Conservation (phyloP, 2,797 vertebrate species). For the Sylvilagus floridanus region DNA sequence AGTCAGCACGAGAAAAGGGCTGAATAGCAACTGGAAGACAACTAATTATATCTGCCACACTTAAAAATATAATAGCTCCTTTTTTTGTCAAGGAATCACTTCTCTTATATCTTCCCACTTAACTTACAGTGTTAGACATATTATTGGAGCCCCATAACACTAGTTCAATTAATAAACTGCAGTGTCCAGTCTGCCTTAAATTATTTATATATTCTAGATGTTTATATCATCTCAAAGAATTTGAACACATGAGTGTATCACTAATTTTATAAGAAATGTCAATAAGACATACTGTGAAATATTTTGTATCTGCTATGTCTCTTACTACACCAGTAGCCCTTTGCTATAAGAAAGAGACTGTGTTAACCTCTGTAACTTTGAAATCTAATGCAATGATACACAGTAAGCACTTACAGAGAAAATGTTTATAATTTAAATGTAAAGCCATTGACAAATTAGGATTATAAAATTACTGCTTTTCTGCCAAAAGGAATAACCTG, state of each 20-base stretch:
- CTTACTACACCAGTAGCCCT: background rate
- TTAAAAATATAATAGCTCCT: background rate
- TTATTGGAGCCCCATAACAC: background rate
- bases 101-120: background rate
- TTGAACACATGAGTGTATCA: background rate
- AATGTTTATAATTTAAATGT: background rate
- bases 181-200: background rate
- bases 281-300: background rate
- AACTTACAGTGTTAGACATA: background rate
- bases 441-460: constrained; percentile 21
- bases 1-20: background rate
- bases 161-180: background rate
- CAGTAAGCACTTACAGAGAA: constrained; percentile 10
- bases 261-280: background rate
- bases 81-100: background rate
- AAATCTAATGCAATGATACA: background rate
- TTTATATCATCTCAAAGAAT: background rate
- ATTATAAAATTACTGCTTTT: constrained; percentile 13
- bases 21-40: background rate
- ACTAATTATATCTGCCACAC: background rate
- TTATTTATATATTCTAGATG: background rate
- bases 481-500: background rate
- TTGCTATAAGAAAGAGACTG: background rate
- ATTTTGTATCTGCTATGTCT: background rate
- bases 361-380: background rate